phyloP scores from a whole-genome alignment of 2,113 vertebrate species.

The Nesospiza acunhae region DNA sequence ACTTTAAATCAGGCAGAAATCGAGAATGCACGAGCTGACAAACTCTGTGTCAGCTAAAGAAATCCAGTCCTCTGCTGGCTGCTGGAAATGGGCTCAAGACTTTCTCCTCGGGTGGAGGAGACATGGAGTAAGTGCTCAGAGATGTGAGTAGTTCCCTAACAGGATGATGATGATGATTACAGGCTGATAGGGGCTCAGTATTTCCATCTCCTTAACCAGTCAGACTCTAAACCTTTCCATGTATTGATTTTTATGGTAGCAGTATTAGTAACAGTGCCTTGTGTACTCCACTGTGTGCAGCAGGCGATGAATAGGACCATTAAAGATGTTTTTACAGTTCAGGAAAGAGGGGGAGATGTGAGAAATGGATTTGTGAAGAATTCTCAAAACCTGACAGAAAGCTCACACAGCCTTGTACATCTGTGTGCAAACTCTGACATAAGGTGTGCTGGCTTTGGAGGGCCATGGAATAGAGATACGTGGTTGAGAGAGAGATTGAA shows the following conservation, averaged over 20 bases:
- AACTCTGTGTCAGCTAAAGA: slow-evolving; percentile 58
- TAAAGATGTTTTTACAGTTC: not conserved
- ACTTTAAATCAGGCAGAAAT: slow-evolving; percentile 28
- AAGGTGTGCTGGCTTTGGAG: not conserved
- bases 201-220: slow-evolving; percentile 14
- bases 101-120: slow-evolving; percentile 58
- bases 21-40: slow-evolving; percentile 70
- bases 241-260: not conserved
- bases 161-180: slow-evolving; percentile 45
- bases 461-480: not conserved
- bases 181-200: slow-evolving; percentile 33
- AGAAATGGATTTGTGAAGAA: not conserved
- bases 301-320: not conserved
- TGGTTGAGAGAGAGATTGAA: not conserved
- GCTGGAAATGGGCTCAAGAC: slow-evolving; percentile 73
- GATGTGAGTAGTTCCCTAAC: slow-evolving; percentile 44
- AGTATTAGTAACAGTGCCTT: not conserved
- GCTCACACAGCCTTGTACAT: not conserved
- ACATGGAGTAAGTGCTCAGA: slow-evolving; percentile 61
- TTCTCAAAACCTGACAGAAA: not conserved
- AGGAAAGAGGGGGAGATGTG: not conserved
- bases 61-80: slow-evolving; percentile 48
- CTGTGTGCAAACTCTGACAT: not conserved
- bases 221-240: not conserved
- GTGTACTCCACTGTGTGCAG: not conserved